phyloP scores from a whole-genome alignment of 2,888 invertebrate genomes.

The Phyllotreta striolata region DNA sequence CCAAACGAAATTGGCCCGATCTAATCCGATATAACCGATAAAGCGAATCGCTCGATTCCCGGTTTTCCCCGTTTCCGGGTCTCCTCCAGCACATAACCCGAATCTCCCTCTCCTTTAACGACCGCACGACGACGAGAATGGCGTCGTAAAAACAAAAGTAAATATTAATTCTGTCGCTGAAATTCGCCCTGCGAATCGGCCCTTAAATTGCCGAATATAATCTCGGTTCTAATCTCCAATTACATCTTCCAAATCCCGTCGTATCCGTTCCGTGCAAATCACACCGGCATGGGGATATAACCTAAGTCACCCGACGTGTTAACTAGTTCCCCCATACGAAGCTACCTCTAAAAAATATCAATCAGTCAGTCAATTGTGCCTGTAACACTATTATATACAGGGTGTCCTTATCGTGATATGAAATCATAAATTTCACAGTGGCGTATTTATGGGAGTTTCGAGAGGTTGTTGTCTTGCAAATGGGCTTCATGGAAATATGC shows the following conservation, averaged over 20 bases:
- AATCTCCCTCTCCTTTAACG: constrained; percentile 18
- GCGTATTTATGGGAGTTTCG: too few relatives aligned
- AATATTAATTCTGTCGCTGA: constrained; percentile 46
- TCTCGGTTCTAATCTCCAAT: constrained; percentile 53
- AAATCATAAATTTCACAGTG: too few relatives aligned
- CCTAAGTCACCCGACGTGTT: too few relatives aligned
- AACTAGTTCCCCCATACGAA: too few relatives aligned
- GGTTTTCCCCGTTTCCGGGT: background rate
- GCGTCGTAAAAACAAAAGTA: constrained; percentile 45
- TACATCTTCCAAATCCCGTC: constrained; percentile 51
- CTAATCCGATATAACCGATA: constrained; percentile 17
- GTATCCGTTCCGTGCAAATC: background rate
- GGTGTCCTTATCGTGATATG: too few relatives aligned
- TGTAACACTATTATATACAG: too few relatives aligned
- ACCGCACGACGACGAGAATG: constrained; percentile 22
- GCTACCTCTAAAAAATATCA: too few relatives aligned
- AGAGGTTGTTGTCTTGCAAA: too few relatives aligned
- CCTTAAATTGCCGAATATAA: constrained; percentile 52
- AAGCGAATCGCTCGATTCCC: constrained; percentile 6
- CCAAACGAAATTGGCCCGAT: constrained; percentile 10
- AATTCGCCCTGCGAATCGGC: constrained; percentile 41
- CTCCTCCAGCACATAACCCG: background rate
- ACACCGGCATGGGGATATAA: too few relatives aligned
- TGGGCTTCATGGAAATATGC: too few relatives aligned
- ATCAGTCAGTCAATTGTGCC: too few relatives aligned